Conservation (phyloP, 2,797 vertebrate genomes). For the Tamandua tetradactyla region DNA sequence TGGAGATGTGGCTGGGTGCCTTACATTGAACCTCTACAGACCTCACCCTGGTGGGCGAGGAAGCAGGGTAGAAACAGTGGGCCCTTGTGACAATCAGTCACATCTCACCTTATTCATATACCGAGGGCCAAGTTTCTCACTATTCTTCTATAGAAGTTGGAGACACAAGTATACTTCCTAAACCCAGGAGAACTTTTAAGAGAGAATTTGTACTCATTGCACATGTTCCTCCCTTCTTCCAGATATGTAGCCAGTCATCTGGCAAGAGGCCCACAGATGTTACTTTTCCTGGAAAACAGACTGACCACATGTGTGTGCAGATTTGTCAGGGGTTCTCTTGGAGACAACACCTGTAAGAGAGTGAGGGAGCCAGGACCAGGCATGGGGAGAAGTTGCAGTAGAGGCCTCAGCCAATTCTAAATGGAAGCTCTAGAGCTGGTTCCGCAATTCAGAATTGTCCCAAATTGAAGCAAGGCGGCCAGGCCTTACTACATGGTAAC, state of each 20-base stretch:
- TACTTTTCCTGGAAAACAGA: background rate
- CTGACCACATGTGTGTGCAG: background rate
- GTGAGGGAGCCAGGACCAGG: background rate
- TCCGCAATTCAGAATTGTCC: background rate
- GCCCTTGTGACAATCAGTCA: background rate
- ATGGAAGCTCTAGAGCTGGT: background rate
- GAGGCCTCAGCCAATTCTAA: background rate
- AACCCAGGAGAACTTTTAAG: background rate
- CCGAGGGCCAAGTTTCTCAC: background rate
- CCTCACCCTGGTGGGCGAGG: background rate
- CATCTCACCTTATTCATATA: background rate
- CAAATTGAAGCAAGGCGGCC: background rate
- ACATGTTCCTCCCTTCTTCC: background rate
- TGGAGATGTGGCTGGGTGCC: background rate
- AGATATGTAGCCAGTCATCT: background rate
- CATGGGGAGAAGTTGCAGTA: background rate
- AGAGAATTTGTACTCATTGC: background rate
- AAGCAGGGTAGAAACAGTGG: background rate
- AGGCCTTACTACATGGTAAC: background rate
- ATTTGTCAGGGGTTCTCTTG: background rate
- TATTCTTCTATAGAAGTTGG: background rate
- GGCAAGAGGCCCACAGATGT: background rate
- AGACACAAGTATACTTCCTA: background rate
- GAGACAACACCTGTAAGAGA: background rate
- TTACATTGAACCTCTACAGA: background rate